Evolutionary conservation across 2,113 vertebrate genomes (phyloP).

Genomic region (Platysternon megacephalum): DNA sequence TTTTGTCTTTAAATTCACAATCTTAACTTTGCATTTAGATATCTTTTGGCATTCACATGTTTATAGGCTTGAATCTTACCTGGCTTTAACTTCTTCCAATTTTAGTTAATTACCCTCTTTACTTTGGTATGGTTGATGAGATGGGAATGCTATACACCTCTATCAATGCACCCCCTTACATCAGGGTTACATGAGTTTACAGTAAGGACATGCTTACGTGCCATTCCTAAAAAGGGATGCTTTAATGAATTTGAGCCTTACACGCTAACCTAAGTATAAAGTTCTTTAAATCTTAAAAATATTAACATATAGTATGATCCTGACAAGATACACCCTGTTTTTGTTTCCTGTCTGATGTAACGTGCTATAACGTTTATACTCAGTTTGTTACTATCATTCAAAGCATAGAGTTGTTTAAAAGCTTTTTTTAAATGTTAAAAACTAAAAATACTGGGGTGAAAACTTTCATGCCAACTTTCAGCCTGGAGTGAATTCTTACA

Average conservation of each 20-base stretch:
- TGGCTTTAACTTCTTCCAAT: background rate
- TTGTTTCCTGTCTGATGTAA: background rate
- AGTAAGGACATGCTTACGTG: background rate
- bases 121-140: background rate
- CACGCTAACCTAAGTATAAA: background rate
- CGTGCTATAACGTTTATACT: background rate
- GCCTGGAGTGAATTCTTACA: background rate
- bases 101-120: background rate
- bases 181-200: background rate
- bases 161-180: background rate
- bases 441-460: background rate
- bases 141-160: background rate
- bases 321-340: background rate
- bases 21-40: background rate
- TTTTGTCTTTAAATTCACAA: background rate
- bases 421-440: background rate
- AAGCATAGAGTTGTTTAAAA: background rate
- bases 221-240: background rate
- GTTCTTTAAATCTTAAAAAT: background rate
- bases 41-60: background rate
- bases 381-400: background rate
- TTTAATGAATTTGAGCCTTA: background rate
- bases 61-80: background rate
- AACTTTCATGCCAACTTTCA: background rate
- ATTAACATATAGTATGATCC: background rate